Conservation (phyloP, 1,140 invertebrate species). For the Berghia stephanieae region DNA sequence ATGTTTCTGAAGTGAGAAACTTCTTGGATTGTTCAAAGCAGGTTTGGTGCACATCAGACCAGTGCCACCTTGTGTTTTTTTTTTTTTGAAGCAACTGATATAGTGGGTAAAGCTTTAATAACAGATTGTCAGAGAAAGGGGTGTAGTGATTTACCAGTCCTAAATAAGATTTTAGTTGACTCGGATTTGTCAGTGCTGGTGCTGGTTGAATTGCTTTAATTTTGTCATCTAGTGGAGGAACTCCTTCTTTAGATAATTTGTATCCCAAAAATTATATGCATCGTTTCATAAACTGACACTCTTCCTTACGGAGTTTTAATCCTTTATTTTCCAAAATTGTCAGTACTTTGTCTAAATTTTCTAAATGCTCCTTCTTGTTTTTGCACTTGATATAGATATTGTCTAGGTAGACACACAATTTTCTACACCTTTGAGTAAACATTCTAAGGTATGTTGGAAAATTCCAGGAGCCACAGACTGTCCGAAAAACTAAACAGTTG, state of each 20-base stretch:
- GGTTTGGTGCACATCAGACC: constrained; percentile 24
- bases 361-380: constrained; percentile 36
- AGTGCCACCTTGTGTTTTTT: constrained; percentile 27
- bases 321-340: constrained; percentile 30
- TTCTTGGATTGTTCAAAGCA: constrained; percentile 27
- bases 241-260: background rate
- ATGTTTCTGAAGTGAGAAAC: constrained; percentile 40
- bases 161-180: background rate
- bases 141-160: background rate
- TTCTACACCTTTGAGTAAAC: constrained; percentile 44
- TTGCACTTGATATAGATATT: constrained; percentile 46
- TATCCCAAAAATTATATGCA: background rate
- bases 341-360: constrained; percentile 37
- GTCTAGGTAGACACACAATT: constrained; percentile 27
- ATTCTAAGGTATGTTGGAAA: constrained; percentile 68
- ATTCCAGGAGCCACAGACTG: constrained; percentile 68
- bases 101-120: constrained; percentile 17
- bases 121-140: background rate
- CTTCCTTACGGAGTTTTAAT: constrained; percentile 25
- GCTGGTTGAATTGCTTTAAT: background rate
- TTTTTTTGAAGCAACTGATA: constrained; percentile 29
- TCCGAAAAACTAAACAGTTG: constrained; percentile 54
- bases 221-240: background rate
- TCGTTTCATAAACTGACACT: constrained; percentile 30
- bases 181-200: background rate